Conservation (phyloP, 1,140 invertebrate genomes). For the Bombus waltoni region DNA sequence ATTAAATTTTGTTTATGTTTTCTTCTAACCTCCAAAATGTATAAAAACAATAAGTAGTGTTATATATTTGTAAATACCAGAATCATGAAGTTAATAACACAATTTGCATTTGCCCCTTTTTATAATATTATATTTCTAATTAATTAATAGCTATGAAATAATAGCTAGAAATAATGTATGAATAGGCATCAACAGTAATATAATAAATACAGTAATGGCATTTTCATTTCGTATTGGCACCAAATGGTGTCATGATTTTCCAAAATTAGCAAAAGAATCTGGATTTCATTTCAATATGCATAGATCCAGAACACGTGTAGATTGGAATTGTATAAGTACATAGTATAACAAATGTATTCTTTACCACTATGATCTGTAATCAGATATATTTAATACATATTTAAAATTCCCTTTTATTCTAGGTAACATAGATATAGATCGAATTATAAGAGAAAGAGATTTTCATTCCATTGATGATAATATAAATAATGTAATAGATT, state of each 20-base stretch:
- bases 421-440: constrained; percentile 86
- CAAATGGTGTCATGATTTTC: constrained; percentile 86
- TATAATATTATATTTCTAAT: neutral
- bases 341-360: constrained; percentile 37
- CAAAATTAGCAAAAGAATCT: constrained; percentile 86
- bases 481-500: constrained; percentile 85
- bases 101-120: neutral
- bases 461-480: constrained; percentile 86
- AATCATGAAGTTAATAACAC: constrained; percentile 2
- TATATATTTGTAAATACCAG: constrained; percentile 24
- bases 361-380: neutral
- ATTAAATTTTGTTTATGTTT: constrained; percentile 41
- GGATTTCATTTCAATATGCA: constrained; percentile 87
- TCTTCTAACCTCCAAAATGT: constrained; percentile 22
- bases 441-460: constrained; percentile 85
- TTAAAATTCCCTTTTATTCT: constrained; percentile 59
- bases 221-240: constrained; percentile 84
- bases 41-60: neutral
- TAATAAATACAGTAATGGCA: constrained; percentile 70
- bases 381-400: neutral
- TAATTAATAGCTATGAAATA: neutral
- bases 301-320: constrained; percentile 83
- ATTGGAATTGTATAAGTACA: constrained; percentile 87
- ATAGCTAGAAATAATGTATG: neutral
- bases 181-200: constrained; percentile 6